Evolutionary conservation across 2,113 vertebrate genomes (phyloP).

Genomic region (Notarius lentiginosus): DNA sequence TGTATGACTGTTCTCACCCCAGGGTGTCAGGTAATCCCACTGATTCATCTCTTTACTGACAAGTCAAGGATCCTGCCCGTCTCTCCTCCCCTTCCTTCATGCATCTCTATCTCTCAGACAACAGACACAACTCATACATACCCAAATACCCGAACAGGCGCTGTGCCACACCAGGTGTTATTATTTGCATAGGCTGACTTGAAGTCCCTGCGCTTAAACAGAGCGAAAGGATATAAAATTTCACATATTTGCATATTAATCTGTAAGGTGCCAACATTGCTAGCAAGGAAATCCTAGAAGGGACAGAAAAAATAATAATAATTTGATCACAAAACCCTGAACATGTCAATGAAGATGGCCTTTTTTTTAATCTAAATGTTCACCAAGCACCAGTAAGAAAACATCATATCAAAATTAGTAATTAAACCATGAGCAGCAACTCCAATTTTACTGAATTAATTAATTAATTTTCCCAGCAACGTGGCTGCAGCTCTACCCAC

Average conservation of each 20-base stretch:
- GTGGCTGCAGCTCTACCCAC: neutral
- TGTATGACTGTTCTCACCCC: conserved; percentile 49
- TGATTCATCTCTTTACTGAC: conserved; percentile 64
- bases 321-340: neutral
- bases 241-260: conserved; percentile 45
- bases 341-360: neutral
- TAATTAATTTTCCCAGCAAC: too few relatives aligned
- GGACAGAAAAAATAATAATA: neutral
- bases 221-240: conserved; percentile 25
- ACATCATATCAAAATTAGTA: neutral
- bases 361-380: neutral
- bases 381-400: neutral
- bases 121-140: conserved; percentile 13
- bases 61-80: conserved; percentile 50
- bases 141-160: conserved; percentile 9
- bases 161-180: conserved; percentile 48
- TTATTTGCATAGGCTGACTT: conserved; percentile 56
- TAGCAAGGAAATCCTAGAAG: neutral
- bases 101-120: conserved; percentile 28
- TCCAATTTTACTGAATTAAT: too few relatives aligned
- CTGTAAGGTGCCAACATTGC: neutral
- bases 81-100: neutral
- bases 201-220: conserved; percentile 51
- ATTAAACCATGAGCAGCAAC: too few relatives aligned
- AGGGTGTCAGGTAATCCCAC: conserved; percentile 59